Evolutionary conservation across 2,888 invertebrate genomes (phyloP).

Genomic region (Tridacna gigas): DNA sequence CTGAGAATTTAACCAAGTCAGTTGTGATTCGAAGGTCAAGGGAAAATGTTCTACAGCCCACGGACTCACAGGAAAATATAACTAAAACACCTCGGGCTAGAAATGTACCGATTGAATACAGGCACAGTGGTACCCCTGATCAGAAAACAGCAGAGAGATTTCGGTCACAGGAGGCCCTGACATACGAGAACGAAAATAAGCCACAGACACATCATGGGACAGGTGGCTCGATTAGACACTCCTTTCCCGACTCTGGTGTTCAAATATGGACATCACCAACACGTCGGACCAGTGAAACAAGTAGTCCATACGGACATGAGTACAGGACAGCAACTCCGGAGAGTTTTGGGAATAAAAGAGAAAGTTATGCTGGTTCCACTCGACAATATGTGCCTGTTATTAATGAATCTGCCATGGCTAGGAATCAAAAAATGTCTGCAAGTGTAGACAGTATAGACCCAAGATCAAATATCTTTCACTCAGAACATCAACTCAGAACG

Average conservation of each 20-base stretch:
- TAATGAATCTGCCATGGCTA: conserved; percentile 58
- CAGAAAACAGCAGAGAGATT: conserved; percentile 46
- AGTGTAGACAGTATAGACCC: conserved; percentile 73
- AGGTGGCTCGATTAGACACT: conserved; percentile 65
- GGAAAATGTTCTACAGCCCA: conserved; percentile 69
- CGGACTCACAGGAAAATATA: conserved; percentile 72
- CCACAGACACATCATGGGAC: conserved; percentile 34
- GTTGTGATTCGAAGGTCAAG: conserved; percentile 60
- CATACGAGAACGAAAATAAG: conserved; percentile 33
- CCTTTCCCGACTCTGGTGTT: conserved; percentile 69
- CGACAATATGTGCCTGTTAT: conserved; percentile 77
- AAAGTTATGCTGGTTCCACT: conserved; percentile 44
- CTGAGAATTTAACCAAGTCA: conserved; percentile 66
- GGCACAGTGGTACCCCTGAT: conserved; percentile 59
- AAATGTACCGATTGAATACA: conserved; percentile 63
- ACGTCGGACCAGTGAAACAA: conserved; percentile 52
- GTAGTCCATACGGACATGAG: conserved; percentile 55
- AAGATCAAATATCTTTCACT: conserved; percentile 60
- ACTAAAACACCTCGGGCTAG: conserved; percentile 57
- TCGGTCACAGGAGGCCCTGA: conserved; percentile 60
- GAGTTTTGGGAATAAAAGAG: conserved; percentile 37
- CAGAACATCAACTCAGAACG: conserved; percentile 67
- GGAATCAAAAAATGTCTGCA: conserved; percentile 66
- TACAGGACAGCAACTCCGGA: conserved; percentile 56
- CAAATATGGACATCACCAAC: conserved; percentile 59